Evolutionary conservation across 2,797 vertebrate genomes (phyloP).

Genomic region (Leptoclinus maculatus): DNA sequence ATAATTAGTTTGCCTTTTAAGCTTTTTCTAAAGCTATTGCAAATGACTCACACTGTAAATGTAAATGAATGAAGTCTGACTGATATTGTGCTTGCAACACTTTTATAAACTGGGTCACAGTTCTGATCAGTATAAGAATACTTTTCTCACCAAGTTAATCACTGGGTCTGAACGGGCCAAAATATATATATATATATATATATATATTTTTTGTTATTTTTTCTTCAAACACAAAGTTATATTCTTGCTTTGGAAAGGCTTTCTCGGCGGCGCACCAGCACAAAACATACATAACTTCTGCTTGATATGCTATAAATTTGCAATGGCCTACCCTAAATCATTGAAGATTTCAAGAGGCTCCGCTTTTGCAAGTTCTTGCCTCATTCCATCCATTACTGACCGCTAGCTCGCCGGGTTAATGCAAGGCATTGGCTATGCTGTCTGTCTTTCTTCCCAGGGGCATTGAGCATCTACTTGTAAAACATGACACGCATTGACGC

Average conservation of each 20-base stretch:
- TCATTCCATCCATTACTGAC: constrained; percentile 1
- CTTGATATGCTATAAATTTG: neutral
- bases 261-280: neutral
- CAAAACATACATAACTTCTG: neutral
- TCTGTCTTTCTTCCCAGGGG: neutral
- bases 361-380: neutral
- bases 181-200: neutral
- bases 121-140: neutral
- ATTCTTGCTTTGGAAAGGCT: neutral
- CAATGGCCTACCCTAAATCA: neutral
- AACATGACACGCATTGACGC: neutral
- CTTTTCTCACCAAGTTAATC: too few relatives aligned
- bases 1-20: neutral
- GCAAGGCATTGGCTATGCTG: neutral
- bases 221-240: neutral
- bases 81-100: neutral
- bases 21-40: neutral
- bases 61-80: neutral
- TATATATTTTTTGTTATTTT: neutral
- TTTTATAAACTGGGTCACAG: neutral
- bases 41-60: neutral
- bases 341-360: neutral
- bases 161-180: too few relatives aligned
- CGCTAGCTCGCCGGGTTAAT: neutral
- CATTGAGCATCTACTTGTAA: neutral